Base-by-base conservation (phyloP, 2,113 vertebrate species). In the Pongo abelii region DNA sequence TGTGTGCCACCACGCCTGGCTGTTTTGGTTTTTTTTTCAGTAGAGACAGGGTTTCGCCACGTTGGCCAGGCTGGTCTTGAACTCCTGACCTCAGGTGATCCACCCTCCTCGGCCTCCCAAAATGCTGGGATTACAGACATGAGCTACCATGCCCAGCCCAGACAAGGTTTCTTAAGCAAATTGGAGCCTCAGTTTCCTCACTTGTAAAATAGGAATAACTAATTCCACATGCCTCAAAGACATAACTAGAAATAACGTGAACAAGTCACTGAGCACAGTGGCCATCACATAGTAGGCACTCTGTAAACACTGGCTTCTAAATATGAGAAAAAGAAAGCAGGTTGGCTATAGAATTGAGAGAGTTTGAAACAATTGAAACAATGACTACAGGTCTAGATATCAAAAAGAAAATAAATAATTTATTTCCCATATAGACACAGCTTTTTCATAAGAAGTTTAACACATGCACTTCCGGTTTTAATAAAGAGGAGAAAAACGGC, bases 341-440 rank as follows among this genome's bases (percentile, higher is more conserved):
- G 3, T 27, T 70, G 43, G 14, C 84, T 23, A 0, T 11, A 92
- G 81, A 50, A 85, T 55, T 86, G 18, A 64, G 25, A 23, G 43
- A 61, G 17, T 52, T 89, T 64, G 79, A 59, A 16, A 89, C 40
- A 85, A 85, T 89, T 70, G 79, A 59, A 16, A 89, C 40, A 85
- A 85, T 3, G 32, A 16, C n/a, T 75, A 1, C 18, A 79, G 69
- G 46, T 84, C 86, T 23, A 81, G 6, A 40, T 64, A 46, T n/a
- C 13, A 30, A 75, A 88, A 97, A 94, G 89, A 81, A 59, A 84
- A 91, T 50, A n/a, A 72, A 59, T 64, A 25, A 92, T 52, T 48
- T 38, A 22, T 81, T 87, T 80, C 30, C 27, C 74, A 88, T 40
- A 87, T 11, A 50, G 35, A 90, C 27, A 75, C 50, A 38, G 22